Evolutionary conservation across 2,888 invertebrate genomes (phyloP), one percentile per base, ranked within the genome.

Genomic region (Leptinotarsa tumamoca): DNA sequence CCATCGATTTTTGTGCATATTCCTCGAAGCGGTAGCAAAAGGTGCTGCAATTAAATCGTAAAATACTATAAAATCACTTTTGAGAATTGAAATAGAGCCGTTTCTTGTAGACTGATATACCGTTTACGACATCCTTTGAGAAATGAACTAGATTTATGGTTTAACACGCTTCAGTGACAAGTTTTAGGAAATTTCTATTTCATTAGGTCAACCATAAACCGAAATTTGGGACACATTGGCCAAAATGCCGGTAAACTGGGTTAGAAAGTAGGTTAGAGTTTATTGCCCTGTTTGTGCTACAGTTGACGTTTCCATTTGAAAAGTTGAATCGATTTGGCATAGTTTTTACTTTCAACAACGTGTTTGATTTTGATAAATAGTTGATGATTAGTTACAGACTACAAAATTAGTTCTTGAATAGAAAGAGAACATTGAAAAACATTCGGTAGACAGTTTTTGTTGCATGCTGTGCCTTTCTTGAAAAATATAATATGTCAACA

Each of bases 121-220:
- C 76, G 77, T 81, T 80, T 81, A 80, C 78, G 77, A 79, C 71
- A 71, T 71, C 76, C 75, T 80, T 80, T 74, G 61, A 75, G 75
- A 75, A 77, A 70, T 67, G 61, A 70, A 71, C 76, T 74, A 79
- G 75, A 83, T 83, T 83, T 83, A 83, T 76, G 79, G 73, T 75
- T 77, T 77, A 78, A 79, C 83, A 83, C 83, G 82, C 83, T 83
- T 82, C 81, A 72, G 75, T 81, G 82, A 81, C 83, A 80, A 80
- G 79, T 83, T 82, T 79, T 71, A 52, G 79, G 81, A 83, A 82
- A 82, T 81, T 82, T 83, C 83, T 83, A 79, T 82, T 82, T 83
- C 84, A 83, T 82, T 84, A 79, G 84, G 84, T 84, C 84, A 85
- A 83, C 84, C 84, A 84, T 85, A 85, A 85, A 85, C 84, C 85